Percentiles rank a stretch among this genome's conserved stretches.
Evolutionary conservation across 2,113 vertebrate species (phyloP).

Genomic region (Anarhynchus alexandrinus): DNA sequence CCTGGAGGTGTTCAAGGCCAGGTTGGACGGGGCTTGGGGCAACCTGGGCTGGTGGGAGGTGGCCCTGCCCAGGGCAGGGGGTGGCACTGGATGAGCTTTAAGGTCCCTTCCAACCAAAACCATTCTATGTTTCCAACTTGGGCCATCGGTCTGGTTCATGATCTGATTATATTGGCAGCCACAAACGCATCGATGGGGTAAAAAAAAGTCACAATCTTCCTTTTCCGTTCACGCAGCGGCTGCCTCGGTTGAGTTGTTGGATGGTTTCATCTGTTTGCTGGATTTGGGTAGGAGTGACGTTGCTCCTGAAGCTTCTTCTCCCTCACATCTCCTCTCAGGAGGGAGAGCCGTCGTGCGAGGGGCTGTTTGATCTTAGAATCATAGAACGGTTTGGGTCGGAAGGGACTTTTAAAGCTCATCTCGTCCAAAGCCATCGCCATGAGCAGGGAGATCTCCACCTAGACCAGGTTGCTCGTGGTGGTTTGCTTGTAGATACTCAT

Average conservation of each 20-base stretch:
- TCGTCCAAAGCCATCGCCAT: not conserved
- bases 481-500: not conserved
- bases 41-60: not conserved
- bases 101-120: not conserved
- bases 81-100: not conserved
- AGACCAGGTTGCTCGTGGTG: not conserved
- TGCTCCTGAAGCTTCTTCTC: not conserved
- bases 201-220: no score
- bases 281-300: not conserved
- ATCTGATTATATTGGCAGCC: rapidly evolving
- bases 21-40: not conserved
- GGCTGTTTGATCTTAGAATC: not conserved
- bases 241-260: not conserved
- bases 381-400: not conserved
- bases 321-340: not conserved
- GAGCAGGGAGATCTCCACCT: not conserved
- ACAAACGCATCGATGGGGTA: rapidly evolving
- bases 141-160: no score
- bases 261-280: not conserved
- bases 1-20: not conserved
- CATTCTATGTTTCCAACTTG: not conserved
- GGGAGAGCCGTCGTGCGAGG: not conserved
- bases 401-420: not conserved
- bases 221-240: not conserved
- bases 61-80: not conserved